phyloP scores from a whole-genome alignment of 35 echinoderm and acorn worm species.

The Diadema setosum region DNA sequence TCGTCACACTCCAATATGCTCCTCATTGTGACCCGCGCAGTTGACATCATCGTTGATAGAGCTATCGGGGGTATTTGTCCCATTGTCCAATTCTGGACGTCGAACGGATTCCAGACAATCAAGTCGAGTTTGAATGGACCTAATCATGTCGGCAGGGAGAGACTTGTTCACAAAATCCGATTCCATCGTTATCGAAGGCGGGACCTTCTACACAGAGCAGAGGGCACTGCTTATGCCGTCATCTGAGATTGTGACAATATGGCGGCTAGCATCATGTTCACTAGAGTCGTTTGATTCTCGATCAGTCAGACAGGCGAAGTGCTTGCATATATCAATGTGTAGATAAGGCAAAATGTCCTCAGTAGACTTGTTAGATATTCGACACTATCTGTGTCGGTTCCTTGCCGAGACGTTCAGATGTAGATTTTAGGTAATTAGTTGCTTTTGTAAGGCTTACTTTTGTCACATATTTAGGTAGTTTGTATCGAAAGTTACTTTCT shows the following conservation, averaged over 20 bases:
- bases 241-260: background rate
- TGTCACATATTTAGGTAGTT: background rate
- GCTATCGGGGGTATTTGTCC: background rate
- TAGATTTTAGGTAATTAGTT: background rate
- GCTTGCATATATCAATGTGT: background rate
- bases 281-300: too few species aligned
- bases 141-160: background rate
- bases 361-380: background rate
- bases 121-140: background rate
- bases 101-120: background rate
- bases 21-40: background rate
- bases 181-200: too few species aligned
- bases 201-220: too few species aligned
- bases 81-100: background rate
- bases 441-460: background rate
- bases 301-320: background rate
- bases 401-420: background rate
- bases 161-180: too few species aligned
- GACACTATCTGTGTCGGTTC: background rate
- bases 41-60: background rate
- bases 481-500: constrained; percentile 2
- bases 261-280: background rate
- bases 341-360: background rate
- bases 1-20: background rate
- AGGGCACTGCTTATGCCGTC: too few species aligned